Conservation (phyloP, 2,113 vertebrate genomes). For the Riparia riparia region DNA sequence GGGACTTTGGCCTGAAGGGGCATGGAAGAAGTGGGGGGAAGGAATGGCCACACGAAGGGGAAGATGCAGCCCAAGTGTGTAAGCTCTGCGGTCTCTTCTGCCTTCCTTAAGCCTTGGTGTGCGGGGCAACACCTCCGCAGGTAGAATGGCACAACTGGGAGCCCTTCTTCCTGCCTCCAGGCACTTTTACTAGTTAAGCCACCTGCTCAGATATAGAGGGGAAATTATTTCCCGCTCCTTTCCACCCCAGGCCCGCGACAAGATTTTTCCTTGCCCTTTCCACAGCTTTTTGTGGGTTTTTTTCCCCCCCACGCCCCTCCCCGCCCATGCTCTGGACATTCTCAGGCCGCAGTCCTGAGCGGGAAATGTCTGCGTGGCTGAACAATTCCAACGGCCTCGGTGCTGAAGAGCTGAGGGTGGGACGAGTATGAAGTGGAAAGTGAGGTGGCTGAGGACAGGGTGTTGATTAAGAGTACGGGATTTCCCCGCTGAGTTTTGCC, state of each 20-base stretch:
- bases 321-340: background rate
- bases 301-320: background rate
- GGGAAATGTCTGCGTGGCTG: background rate
- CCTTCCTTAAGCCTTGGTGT: too few relatives aligned
- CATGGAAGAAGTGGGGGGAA: background rate
- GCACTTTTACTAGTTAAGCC: background rate
- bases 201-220: background rate
- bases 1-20: background rate
- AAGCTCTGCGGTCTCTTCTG: background rate
- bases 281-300: background rate
- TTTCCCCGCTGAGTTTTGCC: background rate
- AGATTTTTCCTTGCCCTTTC: background rate
- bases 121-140: background rate
- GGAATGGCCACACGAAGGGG: background rate
- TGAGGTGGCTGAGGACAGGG: background rate
- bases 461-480: background rate
- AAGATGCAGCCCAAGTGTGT: fast-evolving
- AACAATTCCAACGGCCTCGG: background rate
- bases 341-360: background rate
- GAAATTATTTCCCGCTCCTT: background rate
- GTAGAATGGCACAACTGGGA: background rate
- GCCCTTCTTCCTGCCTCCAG: background rate
- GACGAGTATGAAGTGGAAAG: background rate
- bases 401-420: background rate
- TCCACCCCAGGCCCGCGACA: background rate